Percentiles rank a stretch among this genome's conserved stretches.
Conservation (phyloP, 1,140 invertebrate species). For the Streblospio benedicti region DNA sequence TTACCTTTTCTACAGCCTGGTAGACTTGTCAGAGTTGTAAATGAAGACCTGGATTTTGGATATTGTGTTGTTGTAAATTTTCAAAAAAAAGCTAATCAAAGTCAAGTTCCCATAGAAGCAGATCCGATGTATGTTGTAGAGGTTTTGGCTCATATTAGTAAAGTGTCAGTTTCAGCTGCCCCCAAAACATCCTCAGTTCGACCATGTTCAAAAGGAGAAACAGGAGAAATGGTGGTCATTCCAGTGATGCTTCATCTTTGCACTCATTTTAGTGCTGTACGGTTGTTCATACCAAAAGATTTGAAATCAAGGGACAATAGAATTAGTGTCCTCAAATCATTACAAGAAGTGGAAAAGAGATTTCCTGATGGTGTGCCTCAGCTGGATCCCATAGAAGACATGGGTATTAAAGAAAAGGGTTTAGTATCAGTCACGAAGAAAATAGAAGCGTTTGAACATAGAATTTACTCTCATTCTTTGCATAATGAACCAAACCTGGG, state of each 20-base stretch:
- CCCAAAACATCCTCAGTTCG: slow-evolving; percentile 35
- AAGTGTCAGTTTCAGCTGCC: slow-evolving; percentile 44
- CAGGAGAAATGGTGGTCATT: slow-evolving; percentile 77
- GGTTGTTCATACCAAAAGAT: slow-evolving; percentile 84
- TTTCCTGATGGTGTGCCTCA: slow-evolving; percentile 78
- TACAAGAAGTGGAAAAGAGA: slow-evolving; percentile 79
- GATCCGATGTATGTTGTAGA: slow-evolving; percentile 63
- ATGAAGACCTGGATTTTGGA: slow-evolving; percentile 77
- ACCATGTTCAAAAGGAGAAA: slow-evolving; percentile 48
- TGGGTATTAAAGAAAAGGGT: slow-evolving; percentile 79
- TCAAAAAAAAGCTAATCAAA: slow-evolving; percentile 60
- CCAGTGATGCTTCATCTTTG: slow-evolving; percentile 75
- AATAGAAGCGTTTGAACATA: slow-evolving; percentile 70
- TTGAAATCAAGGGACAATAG: slow-evolving; percentile 72
- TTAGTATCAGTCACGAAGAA: slow-evolving; percentile 71
- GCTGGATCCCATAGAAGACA: slow-evolving; percentile 87
- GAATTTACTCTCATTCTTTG: slow-evolving; percentile 72
- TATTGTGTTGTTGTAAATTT: slow-evolving; percentile 95
- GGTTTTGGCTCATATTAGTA: slow-evolving; percentile 69
- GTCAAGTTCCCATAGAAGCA: slow-evolving; percentile 35
- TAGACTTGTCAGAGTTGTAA: slow-evolving; percentile 82
- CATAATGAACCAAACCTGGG: slow-evolving; percentile 66
- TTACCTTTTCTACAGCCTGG: slow-evolving; percentile 91
- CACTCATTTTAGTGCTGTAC: slow-evolving; percentile 67
- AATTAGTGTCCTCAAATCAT: slow-evolving; percentile 74